Evolutionary conservation across 2,797 vertebrate genomes (phyloP).

Genomic region (Cetoscarus ocellatus): DNA sequence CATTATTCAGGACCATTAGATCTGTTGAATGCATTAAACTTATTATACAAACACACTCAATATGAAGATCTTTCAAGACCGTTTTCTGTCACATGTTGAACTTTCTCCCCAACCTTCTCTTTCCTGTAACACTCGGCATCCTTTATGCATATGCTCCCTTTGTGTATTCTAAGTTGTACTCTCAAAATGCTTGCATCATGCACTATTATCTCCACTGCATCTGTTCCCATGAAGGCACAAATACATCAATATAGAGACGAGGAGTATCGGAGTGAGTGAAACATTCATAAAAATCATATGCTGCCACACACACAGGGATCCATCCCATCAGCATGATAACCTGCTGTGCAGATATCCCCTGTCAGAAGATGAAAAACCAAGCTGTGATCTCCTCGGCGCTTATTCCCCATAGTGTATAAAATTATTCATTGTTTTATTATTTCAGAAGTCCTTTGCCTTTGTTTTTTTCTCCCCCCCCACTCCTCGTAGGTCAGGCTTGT

Average conservation of each 20-base stretch:
- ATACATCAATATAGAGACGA: conserved; percentile 65
- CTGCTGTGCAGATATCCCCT: conserved; percentile 72
- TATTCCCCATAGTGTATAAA: conserved; percentile 62
- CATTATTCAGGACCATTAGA: conserved; percentile 63
- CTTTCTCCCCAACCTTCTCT: conserved; percentile 3
- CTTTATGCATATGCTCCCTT: conserved; percentile 13
- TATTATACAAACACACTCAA: conserved; percentile 54
- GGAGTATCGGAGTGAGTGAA: conserved; percentile 60
- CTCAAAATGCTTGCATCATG: conserved; percentile 76
- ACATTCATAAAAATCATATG: conserved; percentile 77
- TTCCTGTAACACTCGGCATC: background rate
- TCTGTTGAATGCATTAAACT: conserved; percentile 61
- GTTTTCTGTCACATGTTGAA: conserved; percentile 27
- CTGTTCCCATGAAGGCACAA: conserved; percentile 75
- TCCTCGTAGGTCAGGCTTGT: conserved; percentile 42
- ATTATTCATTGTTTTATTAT: conserved; percentile 79
- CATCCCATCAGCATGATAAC: conserved; percentile 77
- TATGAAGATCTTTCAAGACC: conserved; percentile 12
- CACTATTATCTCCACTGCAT: conserved; percentile 76
- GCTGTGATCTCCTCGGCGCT: conserved; percentile 64
- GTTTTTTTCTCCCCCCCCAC: conserved; percentile 28
- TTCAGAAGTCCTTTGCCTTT: conserved; percentile 58
- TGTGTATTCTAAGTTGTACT: conserved; percentile 51
- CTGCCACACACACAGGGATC: conserved; percentile 67
- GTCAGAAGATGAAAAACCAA: conserved; percentile 76